Percentiles rank a stretch among this genome's conserved stretches.
Evolutionary conservation across 2,888 invertebrate genomes (phyloP).

Genomic region (Alsophila aescularia): DNA sequence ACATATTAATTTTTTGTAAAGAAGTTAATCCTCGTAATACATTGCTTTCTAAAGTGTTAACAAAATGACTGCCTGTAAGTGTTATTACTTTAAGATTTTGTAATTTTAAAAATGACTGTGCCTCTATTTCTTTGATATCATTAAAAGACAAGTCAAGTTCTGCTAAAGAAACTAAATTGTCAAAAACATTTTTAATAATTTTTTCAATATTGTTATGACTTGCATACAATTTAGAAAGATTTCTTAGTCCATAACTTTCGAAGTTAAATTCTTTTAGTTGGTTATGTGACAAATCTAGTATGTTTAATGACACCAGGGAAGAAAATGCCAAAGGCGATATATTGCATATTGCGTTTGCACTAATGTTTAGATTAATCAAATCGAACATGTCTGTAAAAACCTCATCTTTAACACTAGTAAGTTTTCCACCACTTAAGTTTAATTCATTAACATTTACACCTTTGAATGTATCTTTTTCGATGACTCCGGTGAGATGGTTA

Average conservation of each 20-base stretch:
- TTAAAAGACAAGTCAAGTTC: slow-evolving; percentile 31
- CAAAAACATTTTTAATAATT: slow-evolving; percentile 13
- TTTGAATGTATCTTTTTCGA: slow-evolving; percentile 25
- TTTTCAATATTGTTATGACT: slow-evolving; percentile 25
- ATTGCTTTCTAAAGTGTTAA: slow-evolving; percentile 20
- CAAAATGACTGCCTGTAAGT: slow-evolving; percentile 21
- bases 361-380: slow-evolving; percentile 24
- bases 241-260: slow-evolving; percentile 20
- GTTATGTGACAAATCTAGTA: slow-evolving; percentile 32
- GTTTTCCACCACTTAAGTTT: slow-evolving; percentile 24
- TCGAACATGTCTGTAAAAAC: slow-evolving; percentile 24
- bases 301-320: slow-evolving; percentile 14
- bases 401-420: slow-evolving; percentile 22
- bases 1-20: slow-evolving; percentile 25
- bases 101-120: slow-evolving; percentile 18
- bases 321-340: slow-evolving; percentile 28
- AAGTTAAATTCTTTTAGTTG: slow-evolving; percentile 21
- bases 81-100: slow-evolving; percentile 12
- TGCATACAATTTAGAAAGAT: slow-evolving; percentile 16
- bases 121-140: slow-evolving; percentile 23
- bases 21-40: slow-evolving; percentile 22
- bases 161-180: slow-evolving; percentile 16
- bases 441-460: slow-evolving; percentile 24
- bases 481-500: slow-evolving; percentile 19
- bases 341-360: slow-evolving; percentile 21